These are phyloP conservation scores for Esperia sulphurella DNA, from an alignment of 2,888 invertebrate species.

Conservation along the genomic window DNA sequence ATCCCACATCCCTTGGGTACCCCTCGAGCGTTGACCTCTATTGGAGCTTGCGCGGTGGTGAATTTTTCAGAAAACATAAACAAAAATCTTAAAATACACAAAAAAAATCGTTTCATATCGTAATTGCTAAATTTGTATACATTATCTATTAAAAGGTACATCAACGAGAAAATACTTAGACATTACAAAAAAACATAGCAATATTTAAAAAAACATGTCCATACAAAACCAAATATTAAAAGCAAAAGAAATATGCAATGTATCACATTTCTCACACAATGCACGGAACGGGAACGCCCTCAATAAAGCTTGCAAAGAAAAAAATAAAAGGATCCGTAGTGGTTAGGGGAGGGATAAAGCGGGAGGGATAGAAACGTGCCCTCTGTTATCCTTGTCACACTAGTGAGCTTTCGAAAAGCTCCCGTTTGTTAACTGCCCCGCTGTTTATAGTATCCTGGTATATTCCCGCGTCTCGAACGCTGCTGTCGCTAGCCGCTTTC, in stretches of 20 bases:
- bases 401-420: slow-evolving; percentile 60
- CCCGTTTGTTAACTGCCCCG: slow-evolving; percentile 32
- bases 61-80: not conserved
- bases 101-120: too few relatives aligned
- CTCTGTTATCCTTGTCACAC: slow-evolving; percentile 50
- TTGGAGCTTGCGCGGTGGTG: slow-evolving; percentile 19
- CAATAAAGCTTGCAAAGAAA: slow-evolving; percentile 10
- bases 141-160: not conserved
- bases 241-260: not conserved
- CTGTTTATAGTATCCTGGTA: slow-evolving; percentile 56
- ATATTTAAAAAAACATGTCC: too few relatives aligned
- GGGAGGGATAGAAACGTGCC: slow-evolving; percentile 32
- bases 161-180: not conserved
- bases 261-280: not conserved
- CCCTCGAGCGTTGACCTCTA: slow-evolving; percentile 48
- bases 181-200: too few relatives aligned
- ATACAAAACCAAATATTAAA: too few relatives aligned
- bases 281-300: slow-evolving; percentile 27
- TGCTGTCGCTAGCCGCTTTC: slow-evolving; percentile 78
- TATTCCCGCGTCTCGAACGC: slow-evolving; percentile 68
- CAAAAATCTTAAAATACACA: not conserved
- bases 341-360: slow-evolving; percentile 33
- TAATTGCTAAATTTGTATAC: too few relatives aligned
- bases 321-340: slow-evolving; percentile 27
- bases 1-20: slow-evolving; percentile 71